Evolutionary conservation across 2,113 vertebrate genomes (phyloP).

Genomic region (Nymphicus hollandicus): DNA sequence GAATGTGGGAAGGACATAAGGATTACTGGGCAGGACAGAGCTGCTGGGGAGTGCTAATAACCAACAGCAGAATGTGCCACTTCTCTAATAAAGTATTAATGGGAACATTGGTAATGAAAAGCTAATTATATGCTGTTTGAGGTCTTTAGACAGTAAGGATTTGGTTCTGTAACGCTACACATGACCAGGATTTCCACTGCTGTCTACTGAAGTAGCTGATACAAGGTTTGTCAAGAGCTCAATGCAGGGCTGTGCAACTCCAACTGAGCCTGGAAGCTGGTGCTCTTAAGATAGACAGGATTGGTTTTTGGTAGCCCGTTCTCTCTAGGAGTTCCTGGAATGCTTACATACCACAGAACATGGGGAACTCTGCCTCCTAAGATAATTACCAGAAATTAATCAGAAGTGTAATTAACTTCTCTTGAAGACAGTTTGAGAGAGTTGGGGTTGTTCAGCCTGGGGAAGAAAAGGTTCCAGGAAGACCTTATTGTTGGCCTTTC

Average conservation of each 20-base stretch:
- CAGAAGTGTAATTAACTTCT: not conserved
- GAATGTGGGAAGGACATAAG: not conserved
- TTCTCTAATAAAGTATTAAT: not conserved
- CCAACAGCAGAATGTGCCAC: not conserved
- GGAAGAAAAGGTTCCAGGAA: not conserved
- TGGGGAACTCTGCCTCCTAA: not conserved
- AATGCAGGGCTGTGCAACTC: not conserved
- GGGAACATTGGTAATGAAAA: not conserved
- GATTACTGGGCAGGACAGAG: not conserved
- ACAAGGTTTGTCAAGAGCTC: not conserved
- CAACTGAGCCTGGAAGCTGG: not conserved
- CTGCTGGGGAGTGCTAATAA: not conserved
- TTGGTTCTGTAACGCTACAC: not conserved
- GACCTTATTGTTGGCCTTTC: not conserved
- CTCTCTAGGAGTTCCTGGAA: not conserved
- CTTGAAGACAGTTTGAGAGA: not conserved
- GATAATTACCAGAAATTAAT: not conserved
- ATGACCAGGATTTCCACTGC: not conserved
- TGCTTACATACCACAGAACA: rapidly evolving
- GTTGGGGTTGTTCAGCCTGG: not conserved
- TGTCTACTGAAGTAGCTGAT: not conserved
- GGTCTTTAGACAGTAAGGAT: not conserved
- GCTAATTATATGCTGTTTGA: not conserved
- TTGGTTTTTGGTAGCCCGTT: not conserved
- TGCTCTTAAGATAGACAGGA: not conserved